Percentiles rank a stretch among this genome's conserved stretches.
Conservation (phyloP, 2,888 invertebrate genomes). For the Boloria euphrosyne region DNA sequence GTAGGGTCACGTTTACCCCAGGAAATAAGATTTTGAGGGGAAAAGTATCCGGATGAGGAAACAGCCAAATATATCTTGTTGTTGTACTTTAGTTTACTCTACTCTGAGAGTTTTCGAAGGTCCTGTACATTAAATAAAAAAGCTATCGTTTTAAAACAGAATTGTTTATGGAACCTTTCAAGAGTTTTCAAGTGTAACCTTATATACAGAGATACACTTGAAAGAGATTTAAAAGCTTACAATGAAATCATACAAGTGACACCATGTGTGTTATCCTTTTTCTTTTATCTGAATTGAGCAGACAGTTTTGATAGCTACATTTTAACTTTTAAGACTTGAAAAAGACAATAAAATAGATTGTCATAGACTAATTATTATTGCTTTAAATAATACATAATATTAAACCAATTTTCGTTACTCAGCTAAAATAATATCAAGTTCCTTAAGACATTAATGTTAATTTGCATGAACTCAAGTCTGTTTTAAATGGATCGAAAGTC, state of each 20-base stretch:
- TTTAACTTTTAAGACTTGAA: too few relatives aligned
- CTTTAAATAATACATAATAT: too few relatives aligned
- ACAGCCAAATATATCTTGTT: not conserved
- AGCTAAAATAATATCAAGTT: not conserved
- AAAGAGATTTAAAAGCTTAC: not conserved
- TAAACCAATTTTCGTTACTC: not conserved
- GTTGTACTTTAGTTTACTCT: not conserved
- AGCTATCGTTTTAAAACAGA: too few relatives aligned
- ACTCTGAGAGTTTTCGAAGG: too few relatives aligned
- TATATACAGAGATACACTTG: not conserved
- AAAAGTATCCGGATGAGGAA: constrained; percentile 10
- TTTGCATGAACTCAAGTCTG: constrained; percentile 27
- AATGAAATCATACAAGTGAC: not conserved
- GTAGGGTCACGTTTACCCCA: constrained; percentile 37
- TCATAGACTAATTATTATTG: too few relatives aligned
- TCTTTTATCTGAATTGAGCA: not conserved
- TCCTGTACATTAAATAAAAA: too few relatives aligned
- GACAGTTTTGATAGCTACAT: too few relatives aligned
- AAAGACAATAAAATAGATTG: too few relatives aligned
- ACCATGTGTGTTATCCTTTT: not conserved
- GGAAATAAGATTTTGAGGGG: constrained; percentile 28
- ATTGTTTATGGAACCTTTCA: constrained; percentile 7
- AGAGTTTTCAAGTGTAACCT: constrained; percentile 23
- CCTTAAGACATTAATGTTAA: constrained; percentile 11
- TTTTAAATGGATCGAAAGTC: constrained; percentile 30